Percentiles rank a stretch among this genome's conserved stretches.
Evolutionary conservation across 2,113 vertebrate species (phyloP).

Genomic region (Eupsittula cactorum): DNA sequence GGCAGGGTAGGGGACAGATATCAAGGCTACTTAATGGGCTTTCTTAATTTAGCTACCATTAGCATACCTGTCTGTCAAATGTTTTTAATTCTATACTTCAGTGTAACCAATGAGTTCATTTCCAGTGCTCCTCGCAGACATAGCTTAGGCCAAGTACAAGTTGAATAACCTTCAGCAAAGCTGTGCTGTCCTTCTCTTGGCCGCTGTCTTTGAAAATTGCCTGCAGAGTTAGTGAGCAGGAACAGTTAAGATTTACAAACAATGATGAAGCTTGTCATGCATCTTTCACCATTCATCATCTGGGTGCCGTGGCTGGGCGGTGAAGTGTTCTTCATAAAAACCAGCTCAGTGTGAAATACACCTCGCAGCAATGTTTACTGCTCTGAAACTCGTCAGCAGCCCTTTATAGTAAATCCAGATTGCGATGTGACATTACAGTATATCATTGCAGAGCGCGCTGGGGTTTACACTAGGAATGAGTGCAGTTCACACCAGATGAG

Average conservation of each 20-base stretch:
- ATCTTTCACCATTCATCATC: slow-evolving; percentile 99
- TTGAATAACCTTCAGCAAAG: slow-evolving; percentile 99
- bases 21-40: neutral
- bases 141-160: slow-evolving; percentile 89
- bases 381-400: slow-evolving; percentile 96
- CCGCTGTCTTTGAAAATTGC: slow-evolving; percentile 99
- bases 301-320: slow-evolving; percentile 90
- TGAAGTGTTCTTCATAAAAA: slow-evolving; percentile 99
- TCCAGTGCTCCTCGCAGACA: slow-evolving; percentile 56
- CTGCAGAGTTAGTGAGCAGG: slow-evolving; percentile 99
- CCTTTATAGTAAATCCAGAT: slow-evolving; percentile 96
- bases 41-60: slow-evolving; percentile 33
- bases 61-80: neutral
- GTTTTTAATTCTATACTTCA: neutral
- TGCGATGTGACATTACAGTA: slow-evolving; percentile 98
- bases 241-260: slow-evolving; percentile 99
- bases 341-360: slow-evolving; percentile 99
- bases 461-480: slow-evolving; percentile 86
- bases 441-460: slow-evolving; percentile 88
- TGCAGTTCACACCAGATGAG: slow-evolving; percentile 92
- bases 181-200: slow-evolving; percentile 92
- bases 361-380: slow-evolving; percentile 98
- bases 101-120: slow-evolving; percentile 56
- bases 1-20: neutral
- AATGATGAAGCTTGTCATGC: slow-evolving; percentile 99